Evolutionary conservation across 2,113 vertebrate species (phyloP).

Genomic region (Lampris incognitus): DNA sequence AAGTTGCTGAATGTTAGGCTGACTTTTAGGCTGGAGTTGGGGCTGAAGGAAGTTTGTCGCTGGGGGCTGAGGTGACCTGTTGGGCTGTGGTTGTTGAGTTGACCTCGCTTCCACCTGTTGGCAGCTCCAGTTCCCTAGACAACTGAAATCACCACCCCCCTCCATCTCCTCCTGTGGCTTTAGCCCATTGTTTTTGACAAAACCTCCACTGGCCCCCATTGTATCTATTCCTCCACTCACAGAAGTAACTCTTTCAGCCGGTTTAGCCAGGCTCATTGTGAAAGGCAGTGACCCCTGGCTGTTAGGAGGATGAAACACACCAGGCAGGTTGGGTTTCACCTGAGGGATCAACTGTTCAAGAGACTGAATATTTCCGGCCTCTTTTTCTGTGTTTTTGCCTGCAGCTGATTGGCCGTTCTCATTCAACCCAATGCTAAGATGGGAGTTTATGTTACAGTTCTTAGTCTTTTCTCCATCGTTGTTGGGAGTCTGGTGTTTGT

Average conservation of each 20-base stretch:
- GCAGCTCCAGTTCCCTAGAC: constrained; percentile 71
- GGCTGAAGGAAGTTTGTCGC: constrained; percentile 65
- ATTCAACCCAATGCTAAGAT: constrained; percentile 6
- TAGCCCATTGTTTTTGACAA: constrained; percentile 70
- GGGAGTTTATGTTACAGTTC: constrained; percentile 54
- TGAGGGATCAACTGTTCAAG: constrained; percentile 68
- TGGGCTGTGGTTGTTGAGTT: constrained; percentile 46
- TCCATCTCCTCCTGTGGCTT: constrained; percentile 61
- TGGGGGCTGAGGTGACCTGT: constrained; percentile 49
- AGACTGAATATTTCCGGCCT: constrained; percentile 54
- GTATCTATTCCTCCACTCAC: constrained; percentile 64
- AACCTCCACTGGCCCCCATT: constrained; percentile 53
- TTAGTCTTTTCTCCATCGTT: constrained; percentile 48
- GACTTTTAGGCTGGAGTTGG: constrained; percentile 61
- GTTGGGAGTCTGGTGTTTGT: constrained; percentile 63
- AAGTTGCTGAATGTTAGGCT: constrained; percentile 63
- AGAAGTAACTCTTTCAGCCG: constrained; percentile 61
- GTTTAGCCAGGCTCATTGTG: constrained; percentile 69
- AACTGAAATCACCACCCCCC: constrained; percentile 58
- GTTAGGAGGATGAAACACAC: constrained; percentile 66
- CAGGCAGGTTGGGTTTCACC: constrained; percentile 60
- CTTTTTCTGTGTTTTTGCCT: constrained; percentile 59
- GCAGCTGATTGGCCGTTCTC: constrained; percentile 51
- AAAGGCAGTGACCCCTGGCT: constrained; percentile 64
- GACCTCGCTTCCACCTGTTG: constrained; percentile 56